A percentile compares a stretch with the other conserved stretches of the same genome.
Evolutionary conservation across 2,797 vertebrate species (phyloP).

Genomic region (Tamandua tetradactyla): DNA sequence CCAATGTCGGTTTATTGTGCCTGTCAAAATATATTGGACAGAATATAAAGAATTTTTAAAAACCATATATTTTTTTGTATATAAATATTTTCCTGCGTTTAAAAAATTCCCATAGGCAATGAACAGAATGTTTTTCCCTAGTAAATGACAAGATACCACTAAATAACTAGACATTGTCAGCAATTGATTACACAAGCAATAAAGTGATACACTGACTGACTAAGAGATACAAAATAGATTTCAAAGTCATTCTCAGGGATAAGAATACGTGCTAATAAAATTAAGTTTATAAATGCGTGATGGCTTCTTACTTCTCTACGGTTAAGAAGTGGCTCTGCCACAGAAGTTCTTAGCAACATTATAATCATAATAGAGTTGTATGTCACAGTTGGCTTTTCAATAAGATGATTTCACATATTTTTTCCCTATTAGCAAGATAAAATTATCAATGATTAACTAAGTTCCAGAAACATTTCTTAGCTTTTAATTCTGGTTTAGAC

Average conservation of each 20-base stretch:
- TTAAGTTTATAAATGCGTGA: background rate
- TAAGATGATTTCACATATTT: background rate
- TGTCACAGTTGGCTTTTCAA: slow-evolving; percentile 22
- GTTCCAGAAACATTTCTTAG: slow-evolving; percentile 36
- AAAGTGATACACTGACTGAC: background rate
- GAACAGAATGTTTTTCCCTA: background rate
- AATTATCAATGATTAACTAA: slow-evolving; percentile 13
- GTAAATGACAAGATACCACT: background rate
- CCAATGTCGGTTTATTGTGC: slow-evolving; percentile 90
- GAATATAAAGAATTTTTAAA: slow-evolving; percentile 58
- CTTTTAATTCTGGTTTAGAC: slow-evolving; percentile 32
- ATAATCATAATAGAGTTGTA: background rate
- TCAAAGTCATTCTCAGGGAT: slow-evolving; percentile 16
- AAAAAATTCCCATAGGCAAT: slow-evolving; percentile 1
- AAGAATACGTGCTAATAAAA: background rate
- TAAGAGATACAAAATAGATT: background rate
- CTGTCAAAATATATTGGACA: slow-evolving; percentile 80
- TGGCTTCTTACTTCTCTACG: background rate
- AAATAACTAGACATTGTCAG: background rate
- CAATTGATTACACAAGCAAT: background rate
- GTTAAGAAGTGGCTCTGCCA: background rate
- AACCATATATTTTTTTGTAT: background rate
- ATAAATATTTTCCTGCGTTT: background rate
- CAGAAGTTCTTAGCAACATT: background rate
- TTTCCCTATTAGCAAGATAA: slow-evolving; percentile 34